Base-by-base conservation (phyloP, 1,140 invertebrate species). In the Hypothenemus hampei region DNA sequence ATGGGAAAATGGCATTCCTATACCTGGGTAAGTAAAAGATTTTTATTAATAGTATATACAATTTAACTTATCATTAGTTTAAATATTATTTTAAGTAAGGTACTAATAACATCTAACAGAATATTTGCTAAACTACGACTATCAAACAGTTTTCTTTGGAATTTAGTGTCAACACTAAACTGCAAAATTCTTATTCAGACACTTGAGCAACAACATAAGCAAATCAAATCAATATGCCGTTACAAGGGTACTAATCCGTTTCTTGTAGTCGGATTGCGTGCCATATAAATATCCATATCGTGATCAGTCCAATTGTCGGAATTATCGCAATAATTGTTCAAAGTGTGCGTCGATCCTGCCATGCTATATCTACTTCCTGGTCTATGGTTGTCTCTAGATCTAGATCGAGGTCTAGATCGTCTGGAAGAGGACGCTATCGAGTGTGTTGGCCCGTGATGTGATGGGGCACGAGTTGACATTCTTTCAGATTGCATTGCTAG, bases 201-300 rank as follows among this genome's bases (percentile, higher is more conserved):
- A 31, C 13, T 31, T 31, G 26, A 31, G 26, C 26, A 31, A 31
- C 26, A 31, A 13, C 26, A 31, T 31, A 8, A 8, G 26, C 13
- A 11, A 11, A 11, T 11, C 10, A 8, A 31, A 31, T 31, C 10
- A 31, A 31, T 13, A 2, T 13, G 26, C 10, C 13, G 13, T 50
- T 50, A 69, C 16, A 91, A 81, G 60, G 88, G 88, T 62, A 92
- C 87, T 56, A 91, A 74, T 50, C 87, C 87, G 63, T 86, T 86
- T 64, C 89, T 81, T 33, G 88, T 84, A 11, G 89, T 92, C 45
- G 88, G 85, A 75, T 93, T 93, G 64, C 91, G 80, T 46, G 90
- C 85, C 82, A 93, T 91, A 73, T 95, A 95, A 64, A 94, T 92
- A 61, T 95, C 91, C 85, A 93, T 91, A 69, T 94, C 91, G 69